These are phyloP conservation scores for Todus mexicanus DNA, from an alignment of 2,797 vertebrate genomes.

Conservation along the genomic window DNA sequence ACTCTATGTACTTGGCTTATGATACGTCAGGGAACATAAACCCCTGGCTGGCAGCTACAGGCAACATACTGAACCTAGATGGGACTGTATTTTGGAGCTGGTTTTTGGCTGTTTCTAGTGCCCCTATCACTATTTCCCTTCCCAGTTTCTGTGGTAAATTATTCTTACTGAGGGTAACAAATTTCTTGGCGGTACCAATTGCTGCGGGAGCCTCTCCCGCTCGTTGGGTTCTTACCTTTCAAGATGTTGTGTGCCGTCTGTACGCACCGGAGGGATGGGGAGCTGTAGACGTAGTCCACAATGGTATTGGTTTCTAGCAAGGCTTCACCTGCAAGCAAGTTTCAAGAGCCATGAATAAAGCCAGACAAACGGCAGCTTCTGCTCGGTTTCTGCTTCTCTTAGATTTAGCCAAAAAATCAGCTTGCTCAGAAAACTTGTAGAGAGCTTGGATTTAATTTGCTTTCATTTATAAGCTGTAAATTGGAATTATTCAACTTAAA, in stretches of 20 bases:
- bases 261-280: constrained; percentile 93
- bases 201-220: neutral
- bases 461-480: neutral
- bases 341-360: neutral
- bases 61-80: neutral
- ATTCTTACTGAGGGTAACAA: neutral
- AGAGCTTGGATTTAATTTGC: neutral
- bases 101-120: neutral
- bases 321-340: constrained; percentile 84
- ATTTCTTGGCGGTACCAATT: neutral
- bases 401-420: neutral
- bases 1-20: neutral
- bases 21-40: neutral
- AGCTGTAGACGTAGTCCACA: constrained; percentile 93
- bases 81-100: neutral
- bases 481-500: neutral
- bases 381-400: neutral
- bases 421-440: neutral
- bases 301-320: constrained; percentile 87
- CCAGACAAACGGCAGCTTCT: neutral
- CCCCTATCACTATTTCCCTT: neutral
- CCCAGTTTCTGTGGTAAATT: neutral
- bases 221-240: constrained; percentile 77
- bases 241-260: constrained; percentile 96
- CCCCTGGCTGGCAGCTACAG: neutral